Conservation (phyloP, 2,797 vertebrate genomes). For the Rachycentron canadum region DNA sequence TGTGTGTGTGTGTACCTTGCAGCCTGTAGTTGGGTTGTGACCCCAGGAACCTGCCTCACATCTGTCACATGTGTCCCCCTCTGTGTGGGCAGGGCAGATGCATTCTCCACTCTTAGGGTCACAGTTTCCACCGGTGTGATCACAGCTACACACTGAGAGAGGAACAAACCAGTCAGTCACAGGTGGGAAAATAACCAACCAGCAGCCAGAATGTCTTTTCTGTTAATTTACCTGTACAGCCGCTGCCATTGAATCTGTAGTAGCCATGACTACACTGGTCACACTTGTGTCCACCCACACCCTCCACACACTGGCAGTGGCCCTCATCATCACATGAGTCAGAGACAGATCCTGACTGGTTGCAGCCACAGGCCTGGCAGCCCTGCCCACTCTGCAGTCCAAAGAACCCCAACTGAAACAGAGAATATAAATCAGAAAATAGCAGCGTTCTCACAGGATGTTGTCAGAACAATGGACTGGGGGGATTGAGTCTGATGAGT, state of each 20-base stretch:
- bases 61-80: constrained; percentile 86
- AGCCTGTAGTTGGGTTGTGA: constrained; percentile 86
- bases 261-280: constrained; percentile 89
- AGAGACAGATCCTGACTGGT: constrained; percentile 82
- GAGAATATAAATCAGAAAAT: not conserved
- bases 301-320: constrained; percentile 87
- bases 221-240: constrained; percentile 87
- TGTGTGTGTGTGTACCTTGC: constrained; percentile 85
- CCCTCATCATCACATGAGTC: constrained; percentile 86
- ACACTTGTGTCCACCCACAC: constrained; percentile 90
- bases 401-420: constrained; percentile 87
- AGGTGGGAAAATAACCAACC: not conserved
- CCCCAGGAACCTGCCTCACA: constrained; percentile 91
- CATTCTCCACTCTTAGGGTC: constrained; percentile 89
- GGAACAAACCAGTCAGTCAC: constrained; percentile 36
- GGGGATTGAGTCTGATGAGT: too few relatives aligned
- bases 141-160: constrained; percentile 89
- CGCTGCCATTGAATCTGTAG: constrained; percentile 81
- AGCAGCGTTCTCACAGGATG: too few relatives aligned
- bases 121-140: constrained; percentile 91
- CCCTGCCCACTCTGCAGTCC: constrained; percentile 85
- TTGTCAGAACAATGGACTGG: too few relatives aligned
- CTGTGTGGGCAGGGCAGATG: constrained; percentile 90
- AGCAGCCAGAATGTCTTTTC: too few relatives aligned
- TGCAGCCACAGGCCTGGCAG: constrained; percentile 90